Base-by-base conservation (phyloP, 2,888 invertebrate genomes). In the Drepana falcataria region DNA sequence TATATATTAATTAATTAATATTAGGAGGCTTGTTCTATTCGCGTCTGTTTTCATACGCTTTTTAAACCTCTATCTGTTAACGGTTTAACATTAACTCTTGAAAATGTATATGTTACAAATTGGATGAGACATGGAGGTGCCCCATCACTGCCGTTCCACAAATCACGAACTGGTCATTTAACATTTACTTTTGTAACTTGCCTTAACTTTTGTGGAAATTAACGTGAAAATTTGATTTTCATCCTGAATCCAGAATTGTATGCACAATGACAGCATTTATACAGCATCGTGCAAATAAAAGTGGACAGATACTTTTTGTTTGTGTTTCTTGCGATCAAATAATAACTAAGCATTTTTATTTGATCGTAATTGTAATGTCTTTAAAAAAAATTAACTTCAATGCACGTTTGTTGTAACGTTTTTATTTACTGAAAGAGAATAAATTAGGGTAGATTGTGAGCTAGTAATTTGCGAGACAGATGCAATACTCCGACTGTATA, bases 1-100 rank as follows among this genome's bases (percentile, higher is more conserved):
- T 87, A 85, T 85, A 84, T 80, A 84, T 83, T 51, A 51, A 85
- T 82, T 82, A 84, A 83, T 83, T 78, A 79, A 82, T 81, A 69
- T 77, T 88, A 86, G 83, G 77, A 84, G 87, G 86, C 84, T 87
- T 80, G 85, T 87, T 86, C 85, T 79, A 83, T 79, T 81, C 76
- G 82, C 79, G 81, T 79, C 76, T 82, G 79, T 86, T 83, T 79
- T 73, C 75, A 70, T 66, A 83, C 81, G 87, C 87, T 87, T 87
- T 71, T 84, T 83, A 82, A 72, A 75, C 83, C 71, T 77, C 77
- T 21, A 21, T 71, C 76, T 83, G 83, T 84, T 85, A 70, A 78
- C 73, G 59, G 73, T 74, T 79, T 66, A 63, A 65, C 40, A 5
- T 70, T 72, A 75, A 75, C 73, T 72, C 74, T 71, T 75, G 65